Evolutionary conservation across 2,113 vertebrate species (phyloP).

Genomic region (Stomatorhinus ivindoensis): DNA sequence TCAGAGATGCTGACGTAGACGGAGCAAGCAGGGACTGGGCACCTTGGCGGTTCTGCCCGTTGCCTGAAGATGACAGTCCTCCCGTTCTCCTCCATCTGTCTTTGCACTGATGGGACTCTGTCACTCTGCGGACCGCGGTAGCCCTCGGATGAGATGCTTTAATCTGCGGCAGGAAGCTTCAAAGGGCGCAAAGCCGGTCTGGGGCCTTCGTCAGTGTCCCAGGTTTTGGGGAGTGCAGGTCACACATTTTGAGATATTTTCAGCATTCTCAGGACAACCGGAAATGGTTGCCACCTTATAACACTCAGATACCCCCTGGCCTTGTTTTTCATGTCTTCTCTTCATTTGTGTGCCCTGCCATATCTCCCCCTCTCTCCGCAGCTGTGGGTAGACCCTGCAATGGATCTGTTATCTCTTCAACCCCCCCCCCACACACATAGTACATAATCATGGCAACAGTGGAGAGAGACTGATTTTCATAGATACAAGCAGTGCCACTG

Average conservation of each 20-base stretch:
- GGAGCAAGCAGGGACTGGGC: background rate
- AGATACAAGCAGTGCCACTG: background rate
- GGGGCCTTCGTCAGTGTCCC: background rate
- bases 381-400: constrained; percentile 14
- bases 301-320: background rate
- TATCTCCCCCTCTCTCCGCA: constrained; percentile 14
- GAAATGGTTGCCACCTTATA: background rate
- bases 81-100: background rate
- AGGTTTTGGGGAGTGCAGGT: background rate
- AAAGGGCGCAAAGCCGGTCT: background rate
- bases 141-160: constrained; percentile 19
- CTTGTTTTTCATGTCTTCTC: background rate
- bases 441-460: background rate
- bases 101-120: background rate
- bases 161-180: constrained; percentile 18
- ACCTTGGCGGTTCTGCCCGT: background rate
- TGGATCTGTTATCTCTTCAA: constrained; percentile 21
- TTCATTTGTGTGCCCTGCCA: constrained; percentile 7
- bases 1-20: background rate
- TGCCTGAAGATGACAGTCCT: background rate
- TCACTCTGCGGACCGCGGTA: background rate
- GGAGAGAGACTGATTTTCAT: background rate
- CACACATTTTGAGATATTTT: background rate
- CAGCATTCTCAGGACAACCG: background rate
- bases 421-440: background rate